Percentiles rank a stretch among this genome's conserved stretches.
These are phyloP conservation scores for Agriopis leucophaearia DNA, from an alignment of 2,888 invertebrate species.

Conservation along the genomic window DNA sequence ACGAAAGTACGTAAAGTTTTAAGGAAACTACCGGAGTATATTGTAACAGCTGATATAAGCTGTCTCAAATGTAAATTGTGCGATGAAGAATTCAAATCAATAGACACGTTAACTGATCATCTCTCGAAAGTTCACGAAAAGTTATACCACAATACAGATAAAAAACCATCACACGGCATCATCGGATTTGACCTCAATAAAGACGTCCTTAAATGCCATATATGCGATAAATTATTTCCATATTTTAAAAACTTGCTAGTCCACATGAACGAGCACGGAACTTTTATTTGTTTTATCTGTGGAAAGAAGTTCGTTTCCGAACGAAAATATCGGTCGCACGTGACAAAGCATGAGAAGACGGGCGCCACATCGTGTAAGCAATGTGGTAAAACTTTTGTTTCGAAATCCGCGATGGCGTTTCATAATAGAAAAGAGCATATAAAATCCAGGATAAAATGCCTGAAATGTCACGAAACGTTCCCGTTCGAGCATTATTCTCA, in stretches of 20 bases:
- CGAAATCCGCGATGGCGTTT: not conserved
- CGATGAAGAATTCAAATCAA: not conserved
- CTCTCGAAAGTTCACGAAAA: not conserved
- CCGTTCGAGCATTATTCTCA: slow-evolving; percentile 4
- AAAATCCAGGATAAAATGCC: slow-evolving; percentile 7
- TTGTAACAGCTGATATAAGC: not conserved
- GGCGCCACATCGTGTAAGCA: not conserved
- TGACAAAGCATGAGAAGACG: not conserved
- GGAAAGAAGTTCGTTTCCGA: slow-evolving; percentile 6
- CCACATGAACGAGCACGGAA: slow-evolving; percentile 8
- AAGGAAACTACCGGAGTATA: slow-evolving; percentile 3
- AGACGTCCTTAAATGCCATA: not conserved
- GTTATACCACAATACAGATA: not conserved
- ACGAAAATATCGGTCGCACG: slow-evolving; percentile 3
- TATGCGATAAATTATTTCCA: not conserved
- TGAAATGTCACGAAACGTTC: slow-evolving; percentile 6
- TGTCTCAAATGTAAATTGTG: not conserved
- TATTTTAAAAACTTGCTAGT: slow-evolving; percentile 12
- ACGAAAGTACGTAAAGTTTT: not conserved
- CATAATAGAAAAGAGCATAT: slow-evolving; percentile 8
- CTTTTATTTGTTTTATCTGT: slow-evolving; percentile 6
- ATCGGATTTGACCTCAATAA: not conserved
- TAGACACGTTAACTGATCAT: slow-evolving; percentile 6
- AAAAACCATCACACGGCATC: slow-evolving; percentile 4
- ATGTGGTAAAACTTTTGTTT: slow-evolving; percentile 6